Evolutionary conservation across 2,113 vertebrate genomes (phyloP).

Genomic region (Chionodraco myersi): DNA sequence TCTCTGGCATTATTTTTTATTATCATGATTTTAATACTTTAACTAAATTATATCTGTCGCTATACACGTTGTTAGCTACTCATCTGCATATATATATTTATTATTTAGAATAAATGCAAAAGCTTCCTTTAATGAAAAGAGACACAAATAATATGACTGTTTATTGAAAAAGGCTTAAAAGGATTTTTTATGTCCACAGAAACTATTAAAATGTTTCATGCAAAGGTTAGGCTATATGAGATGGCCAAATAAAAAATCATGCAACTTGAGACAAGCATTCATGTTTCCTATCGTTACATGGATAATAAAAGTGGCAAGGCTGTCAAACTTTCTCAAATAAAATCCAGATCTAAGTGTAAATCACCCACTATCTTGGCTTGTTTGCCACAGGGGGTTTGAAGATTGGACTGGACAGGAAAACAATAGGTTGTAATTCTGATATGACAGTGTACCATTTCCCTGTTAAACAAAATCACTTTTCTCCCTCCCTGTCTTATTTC

Average conservation of each 20-base stretch:
- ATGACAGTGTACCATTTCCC: constrained; percentile 66
- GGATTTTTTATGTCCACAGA: constrained; percentile 4
- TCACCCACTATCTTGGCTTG: constrained; percentile 15
- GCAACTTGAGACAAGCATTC: constrained; percentile 9
- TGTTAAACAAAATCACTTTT: constrained; percentile 52
- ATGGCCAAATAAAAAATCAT: constrained; percentile 17
- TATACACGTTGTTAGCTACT: background rate
- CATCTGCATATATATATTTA: background rate
- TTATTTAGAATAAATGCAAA: background rate
- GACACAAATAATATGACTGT: background rate
- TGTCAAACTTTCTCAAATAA: constrained; percentile 30
- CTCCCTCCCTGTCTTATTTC: constrained; percentile 26
- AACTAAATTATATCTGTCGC: constrained; percentile 12
- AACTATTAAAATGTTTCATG: constrained; percentile 17
- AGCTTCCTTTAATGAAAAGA: background rate
- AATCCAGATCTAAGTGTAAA: constrained; percentile 26
- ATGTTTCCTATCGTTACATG: background rate
- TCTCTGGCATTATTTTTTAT: constrained; percentile 1
- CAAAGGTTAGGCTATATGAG: constrained; percentile 10
- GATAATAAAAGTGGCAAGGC: constrained; percentile 26
- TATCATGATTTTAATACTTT: constrained; percentile 1
- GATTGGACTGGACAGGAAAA: constrained; percentile 41
- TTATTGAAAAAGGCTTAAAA: constrained; percentile 9
- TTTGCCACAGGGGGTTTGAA: constrained; percentile 39
- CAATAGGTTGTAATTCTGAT: constrained; percentile 51